Conservation (phyloP, 2,888 invertebrate genomes). For the Flexamia atlantica region DNA sequence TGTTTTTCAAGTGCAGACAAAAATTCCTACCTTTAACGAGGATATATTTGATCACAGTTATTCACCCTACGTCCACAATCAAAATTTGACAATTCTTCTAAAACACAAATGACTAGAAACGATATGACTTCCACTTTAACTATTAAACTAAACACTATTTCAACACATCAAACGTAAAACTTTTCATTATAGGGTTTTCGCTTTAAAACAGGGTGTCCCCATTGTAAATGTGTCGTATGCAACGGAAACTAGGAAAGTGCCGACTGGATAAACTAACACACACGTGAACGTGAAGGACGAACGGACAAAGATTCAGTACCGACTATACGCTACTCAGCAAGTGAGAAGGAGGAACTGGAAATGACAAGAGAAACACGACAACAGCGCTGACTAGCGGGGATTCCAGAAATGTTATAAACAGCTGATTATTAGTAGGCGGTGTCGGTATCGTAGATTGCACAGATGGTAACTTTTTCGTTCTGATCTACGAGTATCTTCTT, state of each 20-base stretch:
- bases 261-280: too few relatives aligned
- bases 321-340: neutral
- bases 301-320: too few relatives aligned
- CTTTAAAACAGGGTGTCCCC: constrained; percentile 16
- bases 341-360: too few relatives aligned
- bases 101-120: neutral
- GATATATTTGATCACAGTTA: neutral
- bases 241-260: neutral
- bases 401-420: neutral
- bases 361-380: too few relatives aligned
- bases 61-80: neutral
- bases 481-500: too few relatives aligned
- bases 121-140: neutral
- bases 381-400: neutral
- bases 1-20: too few relatives aligned
- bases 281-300: too few relatives aligned
- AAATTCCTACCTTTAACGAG: neutral
- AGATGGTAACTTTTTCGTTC: too few relatives aligned
- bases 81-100: neutral
- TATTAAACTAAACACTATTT: neutral
- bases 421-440: neutral
- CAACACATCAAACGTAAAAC: neutral
- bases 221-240: neutral
- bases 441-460: too few relatives aligned
- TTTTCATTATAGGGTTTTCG: neutral